phyloP scores from a whole-genome alignment of 2,113 vertebrate genomes.

The Psammodynastes pulverulentus region DNA sequence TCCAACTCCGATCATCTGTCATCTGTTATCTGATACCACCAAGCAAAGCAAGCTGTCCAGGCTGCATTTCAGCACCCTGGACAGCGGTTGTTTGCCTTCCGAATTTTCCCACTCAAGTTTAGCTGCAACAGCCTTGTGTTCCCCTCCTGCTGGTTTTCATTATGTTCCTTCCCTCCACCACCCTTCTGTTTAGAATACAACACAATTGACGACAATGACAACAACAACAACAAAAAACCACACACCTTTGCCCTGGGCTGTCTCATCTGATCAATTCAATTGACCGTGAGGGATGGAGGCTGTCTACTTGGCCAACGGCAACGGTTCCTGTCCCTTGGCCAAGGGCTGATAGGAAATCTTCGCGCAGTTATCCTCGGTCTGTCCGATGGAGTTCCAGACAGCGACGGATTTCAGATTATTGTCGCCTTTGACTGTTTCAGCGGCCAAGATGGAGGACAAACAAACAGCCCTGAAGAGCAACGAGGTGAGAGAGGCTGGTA shows the following conservation, averaged over 20 bases:
- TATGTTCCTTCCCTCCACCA: conserved; percentile 1
- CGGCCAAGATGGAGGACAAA: neutral
- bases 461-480: neutral
- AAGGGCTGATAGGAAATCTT: conserved; percentile 1
- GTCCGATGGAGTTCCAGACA: neutral
- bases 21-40: too few relatives aligned
- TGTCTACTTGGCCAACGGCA: conserved; percentile 25
- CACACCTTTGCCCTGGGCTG: conserved; percentile 40
- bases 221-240: conserved; percentile 17
- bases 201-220: conserved; percentile 45
- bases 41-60: neutral
- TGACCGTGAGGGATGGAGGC: conserved; percentile 38
- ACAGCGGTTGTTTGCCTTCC: neutral
- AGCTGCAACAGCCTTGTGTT: neutral
- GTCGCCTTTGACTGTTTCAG: neutral
- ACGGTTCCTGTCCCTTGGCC: conserved; percentile 39
- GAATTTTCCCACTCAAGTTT: neutral
- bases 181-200: neutral
- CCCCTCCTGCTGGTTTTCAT: neutral
- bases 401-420: neutral
- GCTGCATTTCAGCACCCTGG: neutral
- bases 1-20: too few relatives aligned
- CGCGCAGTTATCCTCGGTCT: neutral
- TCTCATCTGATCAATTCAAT: conserved; percentile 46
- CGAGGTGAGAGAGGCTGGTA: neutral